A percentile compares a stretch with the other conserved stretches of the same genome.
phyloP scores from a whole-genome alignment of 2,888 invertebrate species.

The Ganaspis brasiliensis region DNA sequence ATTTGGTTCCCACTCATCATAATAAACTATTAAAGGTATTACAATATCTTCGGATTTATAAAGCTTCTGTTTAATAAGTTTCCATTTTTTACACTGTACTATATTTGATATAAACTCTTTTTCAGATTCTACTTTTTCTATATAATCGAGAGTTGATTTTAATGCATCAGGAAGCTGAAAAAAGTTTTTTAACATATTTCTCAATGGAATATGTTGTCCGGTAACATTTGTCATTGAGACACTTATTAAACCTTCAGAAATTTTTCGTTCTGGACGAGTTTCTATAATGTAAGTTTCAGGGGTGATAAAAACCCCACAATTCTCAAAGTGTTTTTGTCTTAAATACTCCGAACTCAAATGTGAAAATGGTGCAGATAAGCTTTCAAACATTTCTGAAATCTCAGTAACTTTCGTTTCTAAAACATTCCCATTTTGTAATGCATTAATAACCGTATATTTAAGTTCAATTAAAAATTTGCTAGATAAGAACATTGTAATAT shows the following conservation, averaged over 20 bases:
- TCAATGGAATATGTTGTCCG: conserved; percentile 47
- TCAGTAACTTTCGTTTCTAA: not conserved
- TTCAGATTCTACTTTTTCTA: conserved; percentile 24
- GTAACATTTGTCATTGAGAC: conserved; percentile 29
- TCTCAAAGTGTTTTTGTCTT: conserved; percentile 32
- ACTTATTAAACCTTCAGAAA: no score
- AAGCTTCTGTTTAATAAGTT: conserved; percentile 38
- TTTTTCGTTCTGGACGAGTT: no score
- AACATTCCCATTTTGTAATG: not conserved
- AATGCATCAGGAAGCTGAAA: conserved; percentile 48
- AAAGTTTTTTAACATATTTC: conserved; percentile 48
- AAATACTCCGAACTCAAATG: conserved; percentile 21
- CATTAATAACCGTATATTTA: conserved; percentile 1
- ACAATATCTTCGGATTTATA: conserved; percentile 46
- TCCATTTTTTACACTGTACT: conserved; percentile 50
- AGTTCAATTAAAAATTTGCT: not conserved
- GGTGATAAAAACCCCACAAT: not conserved
- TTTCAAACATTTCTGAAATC: conserved; percentile 12
- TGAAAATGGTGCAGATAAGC: conserved; percentile 8
- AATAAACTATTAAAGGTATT: conserved; percentile 47
- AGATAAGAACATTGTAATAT: conserved; percentile 3
- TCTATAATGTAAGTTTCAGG: not conserved
- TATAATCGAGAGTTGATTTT: conserved; percentile 43
- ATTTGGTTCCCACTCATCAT: conserved; percentile 41
- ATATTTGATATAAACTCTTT: conserved; percentile 44